These are phyloP conservation scores for Pelmatolapia mariae DNA, from an alignment of 2,113 vertebrate species.

Conservation along the genomic window DNA sequence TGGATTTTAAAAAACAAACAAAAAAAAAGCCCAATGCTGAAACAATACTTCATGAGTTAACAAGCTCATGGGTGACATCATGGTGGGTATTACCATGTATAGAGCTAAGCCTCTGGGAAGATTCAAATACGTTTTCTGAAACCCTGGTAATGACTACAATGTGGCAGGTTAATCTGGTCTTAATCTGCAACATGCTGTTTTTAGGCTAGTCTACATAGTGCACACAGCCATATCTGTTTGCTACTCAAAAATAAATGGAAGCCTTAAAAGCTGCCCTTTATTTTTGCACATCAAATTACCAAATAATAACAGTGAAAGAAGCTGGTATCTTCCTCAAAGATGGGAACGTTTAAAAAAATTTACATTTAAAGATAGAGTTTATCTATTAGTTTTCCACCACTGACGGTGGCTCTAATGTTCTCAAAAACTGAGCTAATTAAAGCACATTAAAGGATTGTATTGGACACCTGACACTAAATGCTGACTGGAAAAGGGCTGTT, in stretches of 20 bases:
- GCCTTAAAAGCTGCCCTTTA: background rate
- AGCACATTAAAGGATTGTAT: background rate
- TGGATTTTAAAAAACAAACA: accelerated
- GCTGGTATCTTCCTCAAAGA: background rate
- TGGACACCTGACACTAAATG: background rate
- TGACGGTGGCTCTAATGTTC: background rate
- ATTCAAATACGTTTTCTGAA: background rate
- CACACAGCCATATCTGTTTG: background rate
- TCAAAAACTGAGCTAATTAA: background rate
- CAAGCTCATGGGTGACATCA: background rate
- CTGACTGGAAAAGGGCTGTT: background rate
- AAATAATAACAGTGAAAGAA: background rate
- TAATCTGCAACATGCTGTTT: background rate
- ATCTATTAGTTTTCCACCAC: background rate
- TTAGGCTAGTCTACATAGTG: background rate
- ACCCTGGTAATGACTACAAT: background rate
- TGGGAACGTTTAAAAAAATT: background rate
- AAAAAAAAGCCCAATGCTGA: background rate
- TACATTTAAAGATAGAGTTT: background rate
- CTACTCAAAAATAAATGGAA: background rate
- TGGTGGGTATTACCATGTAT: background rate
- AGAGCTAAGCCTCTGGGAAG: background rate
- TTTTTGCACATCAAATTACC: background rate
- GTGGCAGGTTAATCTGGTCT: background rate
- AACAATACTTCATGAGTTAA: background rate